phyloP scores from a whole-genome alignment of 2,888 invertebrate species.

The Agrochola lychnidis region DNA sequence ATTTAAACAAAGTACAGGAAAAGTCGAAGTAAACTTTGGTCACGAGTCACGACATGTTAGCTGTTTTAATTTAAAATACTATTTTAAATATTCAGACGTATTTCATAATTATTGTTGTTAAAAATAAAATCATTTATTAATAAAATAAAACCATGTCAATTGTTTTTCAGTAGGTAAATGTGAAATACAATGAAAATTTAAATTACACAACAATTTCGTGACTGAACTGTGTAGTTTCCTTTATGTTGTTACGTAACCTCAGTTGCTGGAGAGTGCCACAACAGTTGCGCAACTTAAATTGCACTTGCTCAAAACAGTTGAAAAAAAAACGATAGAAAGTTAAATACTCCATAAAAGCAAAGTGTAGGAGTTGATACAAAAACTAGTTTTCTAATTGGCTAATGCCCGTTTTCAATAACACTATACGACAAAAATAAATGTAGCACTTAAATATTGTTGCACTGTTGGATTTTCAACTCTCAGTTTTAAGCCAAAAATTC shows the following conservation, averaged over 20 bases:
- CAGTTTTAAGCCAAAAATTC: neutral
- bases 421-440: neutral
- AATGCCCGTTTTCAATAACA: neutral
- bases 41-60: conserved; percentile 46
- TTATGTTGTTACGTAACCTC: conserved; percentile 49
- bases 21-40: conserved; percentile 41
- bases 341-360: conserved; percentile 29
- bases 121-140: neutral
- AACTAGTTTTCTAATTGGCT: conserved; percentile 29
- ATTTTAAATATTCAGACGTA: neutral
- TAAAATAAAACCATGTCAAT: neutral
- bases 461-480: neutral
- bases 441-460: neutral
- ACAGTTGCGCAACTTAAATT: conserved; percentile 52
- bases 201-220: conserved; percentile 57
- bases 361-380: conserved; percentile 20
- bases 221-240: conserved; percentile 52
- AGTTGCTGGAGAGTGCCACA: conserved; percentile 45
- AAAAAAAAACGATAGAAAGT: conserved; percentile 43
- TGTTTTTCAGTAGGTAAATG: conserved; percentile 5
- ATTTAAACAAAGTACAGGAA: conserved; percentile 37
- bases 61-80: conserved; percentile 8
- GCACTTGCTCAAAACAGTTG: conserved; percentile 27
- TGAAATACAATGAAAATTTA: conserved; percentile 32
- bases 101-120: neutral